Evolutionary conservation across 2,797 vertebrate species (phyloP), one percentile per base, ranked within the genome.

Genomic region (Selene dorsalis): DNA sequence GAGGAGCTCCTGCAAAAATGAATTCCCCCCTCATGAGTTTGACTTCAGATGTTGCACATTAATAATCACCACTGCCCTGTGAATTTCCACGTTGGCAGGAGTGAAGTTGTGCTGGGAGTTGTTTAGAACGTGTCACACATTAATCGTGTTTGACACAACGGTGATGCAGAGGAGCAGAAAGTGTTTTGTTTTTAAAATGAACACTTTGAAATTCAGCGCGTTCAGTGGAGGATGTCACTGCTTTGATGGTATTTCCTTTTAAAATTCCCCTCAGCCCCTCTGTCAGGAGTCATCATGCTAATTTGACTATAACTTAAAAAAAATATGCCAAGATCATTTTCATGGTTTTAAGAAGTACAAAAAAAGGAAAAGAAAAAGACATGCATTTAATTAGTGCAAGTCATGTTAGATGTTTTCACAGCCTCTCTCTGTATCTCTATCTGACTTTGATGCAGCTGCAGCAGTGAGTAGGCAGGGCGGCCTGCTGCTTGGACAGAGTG

Each of bases 21-120:
- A 61, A 83, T 65, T 20, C 39, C 64, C 58, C 66, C 62, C 77
- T 41, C 30, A 3, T n/a, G 75, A 73, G 79, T 76, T 65, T 24
- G 77, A 70, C 80, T 86, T 90, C 70, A 88, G 80, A 78, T 80
- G 85, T 59, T 75, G 64, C 77, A 84, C 81, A 87, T 88, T 84
- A 88, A 88, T 87, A 86, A 85, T 73, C 64, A 73, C 55, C 1
- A 45, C 73, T 56, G 72, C 77, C 58, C 69, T 16, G 66, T 6
- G 55, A 83, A 68, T 48, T 58, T 55, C 41, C 59, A 32, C 28
- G 60, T 75, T n/a, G 66, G 73, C 58, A 62, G 67, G 79, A 77
- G 55, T 5, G 38, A 58, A 64, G 77, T 53, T 60, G 83, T 22
- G 63, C 52, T 70, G 79, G 79, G 85, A 82, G 73, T 76, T 82